A percentile compares a stretch with the other conserved stretches of the same genome.
Evolutionary conservation across 2,113 vertebrate species (phyloP).

Genomic region (Dinomys branickii): DNA sequence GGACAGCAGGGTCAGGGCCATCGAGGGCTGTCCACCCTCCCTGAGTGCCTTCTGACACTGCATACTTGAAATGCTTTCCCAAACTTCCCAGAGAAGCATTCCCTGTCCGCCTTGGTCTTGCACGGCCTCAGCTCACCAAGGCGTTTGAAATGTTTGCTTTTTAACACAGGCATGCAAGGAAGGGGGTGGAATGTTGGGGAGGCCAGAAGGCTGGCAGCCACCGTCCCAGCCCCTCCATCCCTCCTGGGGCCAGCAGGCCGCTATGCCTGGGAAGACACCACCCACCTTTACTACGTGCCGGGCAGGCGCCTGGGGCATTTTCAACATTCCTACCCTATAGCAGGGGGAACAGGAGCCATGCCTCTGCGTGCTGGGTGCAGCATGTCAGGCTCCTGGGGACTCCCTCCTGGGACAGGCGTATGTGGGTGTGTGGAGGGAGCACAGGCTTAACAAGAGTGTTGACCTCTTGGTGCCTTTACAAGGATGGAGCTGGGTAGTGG

Average conservation of each 20-base stretch:
- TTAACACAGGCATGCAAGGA: constrained; percentile 44
- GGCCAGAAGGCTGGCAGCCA: not conserved
- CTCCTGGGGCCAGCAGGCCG: not conserved
- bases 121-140: constrained; percentile 17
- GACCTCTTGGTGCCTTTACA: not conserved
- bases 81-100: constrained; percentile 42
- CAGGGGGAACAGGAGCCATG: fast-evolving
- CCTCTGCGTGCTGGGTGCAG: not conserved
- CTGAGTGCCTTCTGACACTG: not conserved
- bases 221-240: not conserved
- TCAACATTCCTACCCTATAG: not conserved
- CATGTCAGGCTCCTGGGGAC: not conserved
- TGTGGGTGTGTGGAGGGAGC: not conserved
- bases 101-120: constrained; percentile 18
- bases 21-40: not conserved
- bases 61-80: constrained; percentile 67
- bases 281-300: not conserved
- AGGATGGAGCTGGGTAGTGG: not conserved
- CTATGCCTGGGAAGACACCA: not conserved
- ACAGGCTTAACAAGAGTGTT: not conserved
- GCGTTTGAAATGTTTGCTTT: constrained; percentile 64
- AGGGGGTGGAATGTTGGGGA: not conserved
- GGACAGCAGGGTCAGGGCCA: not conserved
- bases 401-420: not conserved
- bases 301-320: not conserved